Evolutionary conservation across 1,140 invertebrate genomes (phyloP).

Genomic region (Trichonephila clavipes): DNA sequence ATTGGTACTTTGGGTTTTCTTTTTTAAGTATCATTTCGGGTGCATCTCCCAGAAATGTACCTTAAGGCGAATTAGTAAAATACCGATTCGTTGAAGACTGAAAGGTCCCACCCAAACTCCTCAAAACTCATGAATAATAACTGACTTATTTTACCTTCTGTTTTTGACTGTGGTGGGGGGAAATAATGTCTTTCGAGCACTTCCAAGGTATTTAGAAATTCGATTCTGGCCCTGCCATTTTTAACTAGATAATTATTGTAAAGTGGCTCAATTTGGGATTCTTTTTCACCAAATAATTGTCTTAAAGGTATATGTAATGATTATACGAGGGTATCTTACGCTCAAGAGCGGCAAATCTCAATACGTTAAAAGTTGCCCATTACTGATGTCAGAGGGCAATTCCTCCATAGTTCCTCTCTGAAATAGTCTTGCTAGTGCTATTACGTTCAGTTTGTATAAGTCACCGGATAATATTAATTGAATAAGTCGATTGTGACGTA

Average conservation of each 20-base stretch:
- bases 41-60: neutral
- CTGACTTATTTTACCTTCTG: conserved; percentile 29
- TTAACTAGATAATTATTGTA: conserved; percentile 65
- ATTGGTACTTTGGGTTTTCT: neutral
- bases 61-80: conserved; percentile 48
- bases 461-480: neutral
- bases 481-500: neutral
- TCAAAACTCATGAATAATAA: conserved; percentile 76
- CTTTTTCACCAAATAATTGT: conserved; percentile 50
- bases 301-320: conserved; percentile 35
- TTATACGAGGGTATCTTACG: neutral
- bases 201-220: neutral
- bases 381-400: conserved; percentile 59
- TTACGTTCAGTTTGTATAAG: neutral
- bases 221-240: neutral
- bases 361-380: conserved; percentile 30
- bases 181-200: neutral
- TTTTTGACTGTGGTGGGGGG: neutral
- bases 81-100: conserved; percentile 60
- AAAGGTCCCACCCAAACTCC: neutral
- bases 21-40: conserved; percentile 8
- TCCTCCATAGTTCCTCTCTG: neutral
- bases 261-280: conserved; percentile 66
- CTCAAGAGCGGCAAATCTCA: neutral
- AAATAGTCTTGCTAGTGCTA: neutral